Conservation (phyloP, 2,888 invertebrate species). For the Rhamphomyia laevipes region DNA sequence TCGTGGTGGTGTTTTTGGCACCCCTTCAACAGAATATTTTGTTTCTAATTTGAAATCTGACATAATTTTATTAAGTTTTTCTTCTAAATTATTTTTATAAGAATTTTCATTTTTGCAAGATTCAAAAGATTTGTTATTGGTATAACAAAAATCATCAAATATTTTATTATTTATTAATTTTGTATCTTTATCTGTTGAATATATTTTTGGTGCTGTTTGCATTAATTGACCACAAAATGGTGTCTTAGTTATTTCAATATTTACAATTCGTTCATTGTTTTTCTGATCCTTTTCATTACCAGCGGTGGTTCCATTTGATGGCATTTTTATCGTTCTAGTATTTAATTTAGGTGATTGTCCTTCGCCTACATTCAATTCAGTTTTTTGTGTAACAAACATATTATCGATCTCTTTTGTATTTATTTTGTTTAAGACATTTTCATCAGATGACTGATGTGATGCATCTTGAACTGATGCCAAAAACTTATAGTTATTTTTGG, state of each 20-base stretch:
- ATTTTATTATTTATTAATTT: slow-evolving; percentile 6
- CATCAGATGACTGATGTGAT: too few relatives aligned
- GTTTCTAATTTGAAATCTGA: slow-evolving; percentile 35
- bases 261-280: slow-evolving; percentile 30
- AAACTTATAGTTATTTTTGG: too few relatives aligned
- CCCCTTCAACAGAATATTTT: slow-evolving; percentile 10
- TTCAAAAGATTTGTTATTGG: not conserved
- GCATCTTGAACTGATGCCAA: too few relatives aligned
- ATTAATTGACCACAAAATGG: slow-evolving; percentile 19
- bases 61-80: slow-evolving; percentile 24
- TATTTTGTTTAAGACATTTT: too few relatives aligned
- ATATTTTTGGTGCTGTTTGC: slow-evolving; percentile 27
- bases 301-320: too few relatives aligned
- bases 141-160: not conserved
- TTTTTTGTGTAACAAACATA: too few relatives aligned
- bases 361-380: too few relatives aligned
- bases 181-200: slow-evolving; percentile 35
- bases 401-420: too few relatives aligned
- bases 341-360: too few relatives aligned
- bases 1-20: slow-evolving; percentile 10
- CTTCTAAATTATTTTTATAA: not conserved
- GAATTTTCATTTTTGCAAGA: not conserved
- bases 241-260: slow-evolving; percentile 24
- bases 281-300: not conserved
- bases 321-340: too few relatives aligned